phyloP scores from a whole-genome alignment of 2,113 vertebrate genomes.

The Bagarius yarrelli region DNA sequence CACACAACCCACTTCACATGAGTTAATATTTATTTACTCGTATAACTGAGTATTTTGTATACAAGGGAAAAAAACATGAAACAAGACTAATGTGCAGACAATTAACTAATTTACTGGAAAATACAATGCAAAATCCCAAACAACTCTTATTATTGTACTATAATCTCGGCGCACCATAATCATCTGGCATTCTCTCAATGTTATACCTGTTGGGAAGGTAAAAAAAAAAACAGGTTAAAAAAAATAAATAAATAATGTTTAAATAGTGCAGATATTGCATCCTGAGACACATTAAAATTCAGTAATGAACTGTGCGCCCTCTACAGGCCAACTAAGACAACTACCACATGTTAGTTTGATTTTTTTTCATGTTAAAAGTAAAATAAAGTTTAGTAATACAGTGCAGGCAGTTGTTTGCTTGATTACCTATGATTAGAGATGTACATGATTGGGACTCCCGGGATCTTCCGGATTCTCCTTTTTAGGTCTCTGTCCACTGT shows the following conservation, averaged over 20 bases:
- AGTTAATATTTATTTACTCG: neutral
- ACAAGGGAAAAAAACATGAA: neutral
- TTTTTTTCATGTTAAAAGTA: neutral
- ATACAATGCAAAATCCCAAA: neutral
- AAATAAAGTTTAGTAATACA: neutral
- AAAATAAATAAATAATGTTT: too few relatives aligned
- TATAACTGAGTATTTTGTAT: neutral
- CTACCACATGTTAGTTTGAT: neutral
- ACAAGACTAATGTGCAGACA: slow-evolving; percentile 15
- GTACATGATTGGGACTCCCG: slow-evolving; percentile 98
- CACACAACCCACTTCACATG: neutral
- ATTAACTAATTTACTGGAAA: neutral
- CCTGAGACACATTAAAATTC: neutral
- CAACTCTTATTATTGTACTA: slow-evolving; percentile 62
- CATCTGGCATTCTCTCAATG: slow-evolving; percentile 97
- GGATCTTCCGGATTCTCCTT: slow-evolving; percentile 91
- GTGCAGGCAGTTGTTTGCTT: neutral
- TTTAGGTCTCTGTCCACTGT: slow-evolving; percentile 97
- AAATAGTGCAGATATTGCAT: neutral
- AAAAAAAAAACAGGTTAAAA: neutral
- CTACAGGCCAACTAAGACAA: neutral
- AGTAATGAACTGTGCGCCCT: slow-evolving; percentile 9
- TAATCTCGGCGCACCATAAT: slow-evolving; percentile 93
- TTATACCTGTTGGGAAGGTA: slow-evolving; percentile 80
- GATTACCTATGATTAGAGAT: slow-evolving; percentile 94